Evolutionary conservation across 2,888 invertebrate genomes (phyloP).

Genomic region (Stomorhina lunata): DNA sequence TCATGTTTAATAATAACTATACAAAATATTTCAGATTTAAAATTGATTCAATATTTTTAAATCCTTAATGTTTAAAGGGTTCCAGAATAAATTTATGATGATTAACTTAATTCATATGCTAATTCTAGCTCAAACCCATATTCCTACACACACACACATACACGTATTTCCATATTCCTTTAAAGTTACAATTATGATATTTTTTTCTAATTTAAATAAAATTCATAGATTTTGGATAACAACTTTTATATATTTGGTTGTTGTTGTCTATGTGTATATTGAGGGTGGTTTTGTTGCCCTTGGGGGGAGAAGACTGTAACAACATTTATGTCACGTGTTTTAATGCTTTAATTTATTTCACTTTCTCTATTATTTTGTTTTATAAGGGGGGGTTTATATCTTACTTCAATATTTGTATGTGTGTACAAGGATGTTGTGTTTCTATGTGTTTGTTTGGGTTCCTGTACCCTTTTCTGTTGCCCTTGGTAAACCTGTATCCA

Average conservation of each 20-base stretch:
- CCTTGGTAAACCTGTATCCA: slow-evolving; percentile 41
- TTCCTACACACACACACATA: too few relatives aligned
- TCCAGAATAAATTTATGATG: background rate
- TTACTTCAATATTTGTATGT: background rate
- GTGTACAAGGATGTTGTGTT: background rate
- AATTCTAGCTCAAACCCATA: background rate
- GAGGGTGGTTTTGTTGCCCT: slow-evolving; percentile 21
- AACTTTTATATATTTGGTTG: background rate
- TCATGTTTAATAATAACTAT: too few relatives aligned
- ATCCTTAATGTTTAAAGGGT: background rate
- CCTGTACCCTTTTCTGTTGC: slow-evolving; percentile 11
- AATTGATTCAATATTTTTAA: background rate
- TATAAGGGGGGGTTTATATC: background rate
- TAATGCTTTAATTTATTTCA: slow-evolving; percentile 56
- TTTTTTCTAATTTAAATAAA: slow-evolving; percentile 17
- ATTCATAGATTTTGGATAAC: slow-evolving; percentile 4
- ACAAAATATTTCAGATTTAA: too few relatives aligned
- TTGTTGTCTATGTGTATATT: background rate
- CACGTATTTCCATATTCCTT: background rate
- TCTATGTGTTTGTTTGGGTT: background rate
- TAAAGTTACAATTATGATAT: background rate
- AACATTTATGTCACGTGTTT: slow-evolving; percentile 51
- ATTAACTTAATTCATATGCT: slow-evolving; percentile 32
- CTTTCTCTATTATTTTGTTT: slow-evolving; percentile 5
- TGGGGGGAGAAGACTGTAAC: slow-evolving; percentile 13